A percentile compares a stretch with the other conserved stretches of the same genome.
These are phyloP conservation scores for Pammene aurita DNA, from an alignment of 2,888 invertebrate genomes.

Conservation along the genomic window DNA sequence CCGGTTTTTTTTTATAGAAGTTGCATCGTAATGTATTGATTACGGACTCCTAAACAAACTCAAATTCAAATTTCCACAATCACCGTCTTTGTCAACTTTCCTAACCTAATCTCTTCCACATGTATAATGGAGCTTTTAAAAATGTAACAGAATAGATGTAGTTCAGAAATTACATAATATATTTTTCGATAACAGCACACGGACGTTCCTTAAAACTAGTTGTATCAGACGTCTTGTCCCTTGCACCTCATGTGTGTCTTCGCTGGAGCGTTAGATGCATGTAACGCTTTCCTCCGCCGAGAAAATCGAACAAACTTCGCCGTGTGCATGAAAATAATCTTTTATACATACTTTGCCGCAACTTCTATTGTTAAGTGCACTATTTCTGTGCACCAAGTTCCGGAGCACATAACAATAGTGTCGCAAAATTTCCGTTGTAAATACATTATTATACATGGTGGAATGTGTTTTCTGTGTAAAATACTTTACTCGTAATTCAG, in stretches of 20 bases:
- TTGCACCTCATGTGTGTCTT: slow-evolving; percentile 23
- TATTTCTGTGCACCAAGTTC: slow-evolving; percentile 15
- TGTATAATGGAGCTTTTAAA: no score
- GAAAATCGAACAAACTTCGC: slow-evolving; percentile 54
- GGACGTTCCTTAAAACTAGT: background rate
- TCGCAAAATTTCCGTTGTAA: slow-evolving; percentile 27
- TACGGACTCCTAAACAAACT: no score
- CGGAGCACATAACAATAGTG: slow-evolving; percentile 22
- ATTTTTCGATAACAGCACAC: no score
- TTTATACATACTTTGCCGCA: slow-evolving; percentile 49
- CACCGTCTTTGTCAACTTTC: no score
- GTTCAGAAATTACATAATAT: no score
- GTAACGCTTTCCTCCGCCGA: slow-evolving; percentile 45
- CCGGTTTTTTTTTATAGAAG: no score
- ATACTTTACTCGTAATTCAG: slow-evolving; percentile 3
- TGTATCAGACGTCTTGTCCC: background rate
- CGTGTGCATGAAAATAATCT: slow-evolving; percentile 50
- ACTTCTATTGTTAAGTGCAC: slow-evolving; percentile 37
- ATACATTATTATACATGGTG: slow-evolving; percentile 22
- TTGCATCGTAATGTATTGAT: no score
- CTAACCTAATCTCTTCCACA: no score
- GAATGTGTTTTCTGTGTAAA: slow-evolving; percentile 6
- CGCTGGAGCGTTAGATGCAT: slow-evolving; percentile 38
- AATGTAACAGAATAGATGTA: no score
- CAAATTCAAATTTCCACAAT: no score